Percentiles rank a stretch among this genome's conserved stretches.
Conservation (phyloP, 2,888 invertebrate genomes). For the Tenodera sinensis region DNA sequence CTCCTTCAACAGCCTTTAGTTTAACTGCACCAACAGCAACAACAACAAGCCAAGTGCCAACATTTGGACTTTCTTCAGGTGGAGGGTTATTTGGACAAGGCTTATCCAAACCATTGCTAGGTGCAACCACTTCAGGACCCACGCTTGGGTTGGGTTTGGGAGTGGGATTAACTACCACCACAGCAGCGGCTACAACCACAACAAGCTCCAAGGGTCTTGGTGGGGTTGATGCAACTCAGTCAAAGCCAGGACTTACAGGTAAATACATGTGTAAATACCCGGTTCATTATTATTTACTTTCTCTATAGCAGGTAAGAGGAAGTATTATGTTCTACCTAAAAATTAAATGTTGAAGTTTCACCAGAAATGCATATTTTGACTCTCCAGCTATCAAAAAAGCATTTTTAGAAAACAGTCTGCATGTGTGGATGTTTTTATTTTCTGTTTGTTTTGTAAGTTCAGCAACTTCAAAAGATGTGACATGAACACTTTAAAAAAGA, state of each 20-base stretch:
- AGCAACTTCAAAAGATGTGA: too few relatives aligned
- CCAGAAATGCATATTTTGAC: too few relatives aligned
- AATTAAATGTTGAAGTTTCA: too few relatives aligned
- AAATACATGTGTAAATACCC: neutral
- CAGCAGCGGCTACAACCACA: constrained; percentile 36
- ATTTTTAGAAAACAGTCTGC: too few relatives aligned
- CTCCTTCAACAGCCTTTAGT: neutral
- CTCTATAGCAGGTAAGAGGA: too few relatives aligned
- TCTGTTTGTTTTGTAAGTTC: too few relatives aligned
- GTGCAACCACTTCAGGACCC: neutral
- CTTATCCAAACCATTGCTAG: neutral
- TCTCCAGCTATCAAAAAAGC: too few relatives aligned
- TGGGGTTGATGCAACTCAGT: constrained; percentile 56
- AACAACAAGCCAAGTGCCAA: neutral
- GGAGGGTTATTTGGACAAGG: neutral
- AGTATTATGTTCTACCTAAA: too few relatives aligned
- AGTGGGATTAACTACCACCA: constrained; percentile 34
- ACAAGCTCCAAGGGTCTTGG: constrained; percentile 62
- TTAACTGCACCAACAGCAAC: neutral
- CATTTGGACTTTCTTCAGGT: neutral
- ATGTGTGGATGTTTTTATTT: too few relatives aligned
- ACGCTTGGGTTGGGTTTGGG: constrained; percentile 8
- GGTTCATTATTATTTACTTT: too few relatives aligned
- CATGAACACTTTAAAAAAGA: too few relatives aligned
- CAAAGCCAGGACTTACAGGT: constrained; percentile 45